These are phyloP conservation scores for Linurgus olivaceus DNA, from an alignment of 2,797 vertebrate species.

Conservation along the genomic window DNA sequence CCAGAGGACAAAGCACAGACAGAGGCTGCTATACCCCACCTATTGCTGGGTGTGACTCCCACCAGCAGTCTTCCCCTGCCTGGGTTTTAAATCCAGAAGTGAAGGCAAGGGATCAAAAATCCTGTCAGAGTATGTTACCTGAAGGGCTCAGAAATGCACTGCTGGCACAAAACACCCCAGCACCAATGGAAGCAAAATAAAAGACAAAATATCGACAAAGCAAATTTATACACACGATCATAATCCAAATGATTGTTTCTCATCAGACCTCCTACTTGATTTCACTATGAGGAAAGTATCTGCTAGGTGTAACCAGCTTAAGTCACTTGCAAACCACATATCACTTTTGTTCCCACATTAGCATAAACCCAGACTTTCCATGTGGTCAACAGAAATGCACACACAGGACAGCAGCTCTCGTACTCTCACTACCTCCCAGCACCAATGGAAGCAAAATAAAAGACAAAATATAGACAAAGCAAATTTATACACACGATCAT, in stretches of 20 bases:
- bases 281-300: background rate
- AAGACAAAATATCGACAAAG: background rate
- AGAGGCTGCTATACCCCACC: rapidly evolving
- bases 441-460: too few relatives aligned
- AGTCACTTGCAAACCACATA: background rate
- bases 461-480: too few relatives aligned
- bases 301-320: background rate
- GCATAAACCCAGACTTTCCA: background rate
- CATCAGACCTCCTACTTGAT: background rate
- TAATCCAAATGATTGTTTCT: background rate
- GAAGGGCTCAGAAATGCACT: background rate
- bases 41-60: background rate
- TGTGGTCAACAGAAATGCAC: background rate
- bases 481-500: too few relatives aligned
- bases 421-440: background rate
- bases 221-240: background rate
- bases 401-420: background rate
- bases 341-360: background rate
- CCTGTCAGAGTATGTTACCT: background rate
- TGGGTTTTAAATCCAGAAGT: background rate
- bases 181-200: background rate
- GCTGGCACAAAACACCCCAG: background rate
- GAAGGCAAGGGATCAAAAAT: background rate
- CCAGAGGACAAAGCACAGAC: background rate
- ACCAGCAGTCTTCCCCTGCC: background rate